Conservation (phyloP, 2,113 vertebrate genomes). For the Dasyprocta punctata region DNA sequence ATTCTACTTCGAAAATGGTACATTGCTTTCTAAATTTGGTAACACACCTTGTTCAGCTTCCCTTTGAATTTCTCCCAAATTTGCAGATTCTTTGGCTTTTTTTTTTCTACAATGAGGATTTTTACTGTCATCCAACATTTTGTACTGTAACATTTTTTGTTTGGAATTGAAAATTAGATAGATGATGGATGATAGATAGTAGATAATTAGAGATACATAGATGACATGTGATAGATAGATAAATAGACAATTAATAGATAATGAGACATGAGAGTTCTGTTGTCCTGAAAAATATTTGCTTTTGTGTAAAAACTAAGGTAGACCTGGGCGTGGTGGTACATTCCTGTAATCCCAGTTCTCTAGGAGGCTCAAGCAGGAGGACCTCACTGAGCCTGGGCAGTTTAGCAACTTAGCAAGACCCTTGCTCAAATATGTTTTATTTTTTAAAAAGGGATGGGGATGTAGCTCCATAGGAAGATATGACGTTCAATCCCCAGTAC, state of each 20-base stretch:
- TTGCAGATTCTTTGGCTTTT: not conserved
- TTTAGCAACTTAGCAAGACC: not conserved
- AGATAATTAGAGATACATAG: not conserved
- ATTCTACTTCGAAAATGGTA: conserved; percentile 99
- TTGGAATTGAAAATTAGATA: not conserved
- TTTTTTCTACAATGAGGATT: not conserved
- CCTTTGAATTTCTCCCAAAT: not conserved
- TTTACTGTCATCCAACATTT: not conserved
- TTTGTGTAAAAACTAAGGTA: not conserved
- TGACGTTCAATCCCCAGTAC: not conserved
- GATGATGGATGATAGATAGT: no score
- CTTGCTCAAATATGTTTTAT: not conserved
- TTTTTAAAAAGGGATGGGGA: not conserved
- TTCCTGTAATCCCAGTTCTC: not conserved
- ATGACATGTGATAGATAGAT: not conserved
- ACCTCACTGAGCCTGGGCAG: not conserved
- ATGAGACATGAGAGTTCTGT: not conserved
- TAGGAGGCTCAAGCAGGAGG: not conserved
- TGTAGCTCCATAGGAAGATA: not conserved
- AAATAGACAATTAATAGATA: not conserved
- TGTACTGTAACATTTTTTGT: not conserved
- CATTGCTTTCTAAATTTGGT: not conserved
- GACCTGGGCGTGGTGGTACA: not conserved
- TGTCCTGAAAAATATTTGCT: not conserved
- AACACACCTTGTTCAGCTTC: not conserved